Conservation (phyloP, 2,113 vertebrate species). For the Cyprinodon brontotheroides region DNA sequence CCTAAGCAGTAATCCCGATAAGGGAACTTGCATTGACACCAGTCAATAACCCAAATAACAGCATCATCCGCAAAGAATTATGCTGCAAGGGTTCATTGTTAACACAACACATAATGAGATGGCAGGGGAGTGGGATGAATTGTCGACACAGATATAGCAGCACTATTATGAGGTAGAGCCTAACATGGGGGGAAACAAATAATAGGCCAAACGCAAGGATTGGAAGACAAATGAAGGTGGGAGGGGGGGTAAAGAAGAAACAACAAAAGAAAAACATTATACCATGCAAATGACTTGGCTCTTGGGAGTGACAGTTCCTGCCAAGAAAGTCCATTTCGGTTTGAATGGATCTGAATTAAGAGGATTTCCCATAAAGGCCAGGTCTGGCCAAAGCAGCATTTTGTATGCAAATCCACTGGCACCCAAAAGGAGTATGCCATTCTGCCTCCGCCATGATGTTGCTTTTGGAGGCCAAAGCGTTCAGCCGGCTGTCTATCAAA, state of each 20-base stretch:
- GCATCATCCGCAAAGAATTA: slow-evolving; percentile 59
- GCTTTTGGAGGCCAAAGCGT: slow-evolving; percentile 52
- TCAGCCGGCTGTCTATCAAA: slow-evolving; percentile 66
- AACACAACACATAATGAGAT: slow-evolving; percentile 71
- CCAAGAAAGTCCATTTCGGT: slow-evolving; percentile 82
- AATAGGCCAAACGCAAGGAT: slow-evolving; percentile 64
- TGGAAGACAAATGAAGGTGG: slow-evolving; percentile 64
- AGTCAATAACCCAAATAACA: slow-evolving; percentile 70
- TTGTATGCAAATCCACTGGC: slow-evolving; percentile 77
- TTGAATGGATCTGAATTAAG: slow-evolving; percentile 82
- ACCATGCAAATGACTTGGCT: slow-evolving; percentile 80
- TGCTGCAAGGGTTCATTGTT: slow-evolving; percentile 48
- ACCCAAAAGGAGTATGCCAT: slow-evolving; percentile 48
- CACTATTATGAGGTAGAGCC: slow-evolving; percentile 66
- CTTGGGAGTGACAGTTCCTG: slow-evolving; percentile 64
- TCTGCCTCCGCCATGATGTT: slow-evolving; percentile 65
- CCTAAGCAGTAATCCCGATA: slow-evolving; percentile 61
- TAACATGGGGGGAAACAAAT: slow-evolving; percentile 67
- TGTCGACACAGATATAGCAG: slow-evolving; percentile 73
- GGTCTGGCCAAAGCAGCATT: slow-evolving; percentile 74
- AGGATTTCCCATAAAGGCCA: slow-evolving; percentile 78
- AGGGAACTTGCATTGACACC: slow-evolving; percentile 55
- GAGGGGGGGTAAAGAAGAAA: slow-evolving; percentile 40
- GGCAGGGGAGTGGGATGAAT: slow-evolving; percentile 64
- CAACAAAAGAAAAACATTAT: slow-evolving; percentile 63